Evolutionary conservation across 1,140 invertebrate species (phyloP).

Genomic region (Triops longicaudatus): DNA sequence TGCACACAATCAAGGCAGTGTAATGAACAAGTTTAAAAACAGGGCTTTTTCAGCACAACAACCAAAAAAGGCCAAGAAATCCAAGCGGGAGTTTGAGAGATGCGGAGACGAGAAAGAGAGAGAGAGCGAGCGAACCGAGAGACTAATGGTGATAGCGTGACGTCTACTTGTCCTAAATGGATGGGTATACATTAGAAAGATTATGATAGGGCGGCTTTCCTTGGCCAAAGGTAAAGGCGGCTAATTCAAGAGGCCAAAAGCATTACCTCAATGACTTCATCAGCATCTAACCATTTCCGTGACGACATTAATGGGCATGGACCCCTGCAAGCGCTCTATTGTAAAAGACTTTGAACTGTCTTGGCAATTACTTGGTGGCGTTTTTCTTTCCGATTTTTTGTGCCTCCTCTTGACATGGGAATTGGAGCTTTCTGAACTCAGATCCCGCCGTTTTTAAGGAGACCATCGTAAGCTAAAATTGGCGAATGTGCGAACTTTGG

Average conservation of each 20-base stretch:
- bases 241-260: slow-evolving; percentile 11
- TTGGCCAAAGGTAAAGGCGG: slow-evolving; percentile 1
- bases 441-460: too few species aligned
- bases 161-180: slow-evolving; percentile 2
- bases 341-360: not conserved
- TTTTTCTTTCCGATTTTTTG: too few species aligned
- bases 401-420: too few species aligned
- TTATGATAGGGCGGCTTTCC: slow-evolving; percentile 1
- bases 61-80: too few species aligned
- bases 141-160: not conserved
- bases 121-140: not conserved
- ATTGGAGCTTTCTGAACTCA: too few species aligned
- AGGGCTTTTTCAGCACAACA: too few species aligned
- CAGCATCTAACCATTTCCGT: slow-evolving; percentile 11
- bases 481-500: not conserved
- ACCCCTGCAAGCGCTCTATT: not conserved
- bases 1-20: too few species aligned
- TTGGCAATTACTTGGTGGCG: too few species aligned
- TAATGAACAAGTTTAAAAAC: too few species aligned
- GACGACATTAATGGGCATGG: slow-evolving; percentile 6
- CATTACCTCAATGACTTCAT: slow-evolving; percentile 15
- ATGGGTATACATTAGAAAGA: slow-evolving; percentile 8
- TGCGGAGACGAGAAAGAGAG: not conserved
- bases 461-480: not conserved
- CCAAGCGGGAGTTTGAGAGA: not conserved